phyloP scores from a whole-genome alignment of 2,797 vertebrate species.

The Euthynnus affinis region DNA sequence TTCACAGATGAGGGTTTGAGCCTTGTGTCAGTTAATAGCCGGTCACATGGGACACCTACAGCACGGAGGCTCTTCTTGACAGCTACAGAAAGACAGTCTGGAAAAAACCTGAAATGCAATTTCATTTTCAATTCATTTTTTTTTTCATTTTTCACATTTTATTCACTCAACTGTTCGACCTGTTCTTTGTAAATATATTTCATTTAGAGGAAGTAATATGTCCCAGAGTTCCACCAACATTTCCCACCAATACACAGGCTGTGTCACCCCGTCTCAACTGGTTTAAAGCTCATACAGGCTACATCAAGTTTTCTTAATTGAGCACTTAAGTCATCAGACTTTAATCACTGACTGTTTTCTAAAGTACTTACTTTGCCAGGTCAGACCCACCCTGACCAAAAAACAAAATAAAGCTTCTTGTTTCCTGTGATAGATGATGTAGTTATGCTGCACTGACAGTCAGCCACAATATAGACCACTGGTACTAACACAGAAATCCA shows the following conservation, averaged over 20 bases:
- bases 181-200: conserved; percentile 11
- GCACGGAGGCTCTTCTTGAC: neutral
- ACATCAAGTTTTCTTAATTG: neutral
- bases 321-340: too few relatives aligned
- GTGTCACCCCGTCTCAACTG: neutral
- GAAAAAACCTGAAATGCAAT: neutral
- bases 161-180: neutral
- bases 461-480: neutral
- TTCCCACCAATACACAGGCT: too few relatives aligned
- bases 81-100: neutral
- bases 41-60: neutral
- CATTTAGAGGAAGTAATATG: too few relatives aligned
- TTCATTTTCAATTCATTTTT: too few relatives aligned
- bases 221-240: neutral
- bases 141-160: conserved; percentile 12
- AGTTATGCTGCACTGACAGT: neutral
- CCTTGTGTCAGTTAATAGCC: neutral
- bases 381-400: neutral
- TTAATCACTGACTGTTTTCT: too few relatives aligned
- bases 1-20: neutral
- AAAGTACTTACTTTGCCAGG: too few relatives aligned
- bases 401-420: neutral
- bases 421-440: neutral
- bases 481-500: too few relatives aligned
- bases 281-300: too few relatives aligned